Conservation (phyloP, 2,888 invertebrate genomes). For the Nudaria mundana region DNA sequence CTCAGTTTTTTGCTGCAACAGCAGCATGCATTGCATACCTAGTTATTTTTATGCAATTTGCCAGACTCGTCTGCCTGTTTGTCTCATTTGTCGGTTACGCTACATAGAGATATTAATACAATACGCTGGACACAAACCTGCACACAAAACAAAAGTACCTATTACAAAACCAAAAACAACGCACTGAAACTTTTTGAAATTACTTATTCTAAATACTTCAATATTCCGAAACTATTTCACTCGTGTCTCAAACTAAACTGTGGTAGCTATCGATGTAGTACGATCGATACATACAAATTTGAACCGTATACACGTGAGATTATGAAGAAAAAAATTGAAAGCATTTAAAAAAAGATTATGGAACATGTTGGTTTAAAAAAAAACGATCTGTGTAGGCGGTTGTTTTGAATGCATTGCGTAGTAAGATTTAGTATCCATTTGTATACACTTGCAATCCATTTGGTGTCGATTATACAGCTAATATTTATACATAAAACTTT, state of each 20-base stretch:
- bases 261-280: constrained; percentile 8
- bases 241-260: constrained; percentile 15
- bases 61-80: too few species aligned
- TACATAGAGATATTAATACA: too few species aligned
- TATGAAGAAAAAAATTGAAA: constrained; percentile 5
- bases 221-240: constrained; percentile 15
- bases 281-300: constrained; percentile 9
- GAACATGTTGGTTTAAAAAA: constrained; percentile 26
- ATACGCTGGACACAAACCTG: neutral
- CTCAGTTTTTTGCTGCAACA: too few species aligned
- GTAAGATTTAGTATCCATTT: neutral
- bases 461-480: too few species aligned
- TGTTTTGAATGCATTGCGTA: constrained; percentile 26
- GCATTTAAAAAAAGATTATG: constrained; percentile 26
- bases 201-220: neutral
- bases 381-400: neutral
- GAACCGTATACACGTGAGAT: constrained; percentile 3
- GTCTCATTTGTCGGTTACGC: too few species aligned
- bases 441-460: too few species aligned
- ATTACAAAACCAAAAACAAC: neutral
- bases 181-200: neutral
- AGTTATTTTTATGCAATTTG: too few species aligned
- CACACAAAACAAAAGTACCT: neutral
- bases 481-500: too few species aligned
- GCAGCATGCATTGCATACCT: too few species aligned